Base-by-base conservation (phyloP, 1,140 invertebrate species). In the Solenopsis invicta region DNA sequence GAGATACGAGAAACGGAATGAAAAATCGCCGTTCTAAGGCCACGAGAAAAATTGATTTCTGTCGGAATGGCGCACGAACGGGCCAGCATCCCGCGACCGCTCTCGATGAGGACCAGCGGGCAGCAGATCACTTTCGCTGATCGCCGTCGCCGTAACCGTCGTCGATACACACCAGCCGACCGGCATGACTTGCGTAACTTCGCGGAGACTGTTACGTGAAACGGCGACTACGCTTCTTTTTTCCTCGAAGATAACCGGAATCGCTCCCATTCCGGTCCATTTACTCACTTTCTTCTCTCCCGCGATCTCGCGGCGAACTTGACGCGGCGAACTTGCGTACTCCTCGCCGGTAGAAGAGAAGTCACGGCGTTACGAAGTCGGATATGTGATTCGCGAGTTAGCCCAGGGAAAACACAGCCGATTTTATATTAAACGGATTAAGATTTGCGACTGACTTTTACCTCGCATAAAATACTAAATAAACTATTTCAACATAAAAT, bases 41-140 rank as follows among this genome's bases (percentile, higher is more conserved):
- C 21, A 16, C 2, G n/a, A 13, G 8, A 2, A 81, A 45, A 34
- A 80, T 80, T 29, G 1, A 67, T n/a, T 74, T 72, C 18, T 21
- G 0, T 76, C 13, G 29, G 74, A n/a, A 64, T 59, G 56, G 71
- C 29, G 37, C 34, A 21, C 85, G 50, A 52, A 24, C 10, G 16
- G 52, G 52, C 13, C 52, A 72, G n/a, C 41, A 77, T 82, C 85
- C 48, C 6, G 13, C 62, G 71, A 37, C 34, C 48, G 48, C 82
- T 61, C 61, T 61, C 61, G n/a, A 45, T 29, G 21, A 1, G 13
- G n/a, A 69, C 71, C 82, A 45, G 89, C 80, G 48, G 16, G 90
- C 87, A 92, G 71, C 85, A 89, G 78, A 94, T 94, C 92, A 91
- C 93, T 94, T 94, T 94, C 93, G 92, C 93, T 93, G 93, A 94